Percentiles rank a stretch among this genome's conserved stretches.
phyloP scores from a whole-genome alignment of 2,797 vertebrate species.

The Tinamus major region DNA sequence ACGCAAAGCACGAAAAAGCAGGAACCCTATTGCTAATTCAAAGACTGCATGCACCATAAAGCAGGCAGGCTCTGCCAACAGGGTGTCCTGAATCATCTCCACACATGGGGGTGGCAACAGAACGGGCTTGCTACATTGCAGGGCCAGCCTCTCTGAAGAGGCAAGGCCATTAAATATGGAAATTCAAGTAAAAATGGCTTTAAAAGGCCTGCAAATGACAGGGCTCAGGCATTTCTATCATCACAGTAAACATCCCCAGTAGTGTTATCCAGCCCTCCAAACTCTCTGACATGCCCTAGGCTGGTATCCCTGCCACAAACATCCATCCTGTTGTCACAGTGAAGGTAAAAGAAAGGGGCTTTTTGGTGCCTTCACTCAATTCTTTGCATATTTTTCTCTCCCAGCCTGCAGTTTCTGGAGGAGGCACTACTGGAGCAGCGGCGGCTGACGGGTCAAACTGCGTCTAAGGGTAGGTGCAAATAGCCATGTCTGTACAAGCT shows the following conservation, averaged over 20 bases:
- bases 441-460: slow-evolving; percentile 12
- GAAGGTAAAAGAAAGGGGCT: neutral
- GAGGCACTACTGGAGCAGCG: neutral
- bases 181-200: neutral
- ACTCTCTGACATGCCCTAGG: slow-evolving; percentile 1
- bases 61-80: neutral
- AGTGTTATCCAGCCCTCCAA: neutral
- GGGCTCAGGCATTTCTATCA: neutral
- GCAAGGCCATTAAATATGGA: neutral
- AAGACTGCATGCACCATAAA: neutral
- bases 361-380: neutral
- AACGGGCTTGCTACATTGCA: neutral
- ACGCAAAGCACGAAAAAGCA: slow-evolving; percentile 12
- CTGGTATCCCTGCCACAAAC: neutral
- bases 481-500: slow-evolving; percentile 9
- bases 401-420: neutral
- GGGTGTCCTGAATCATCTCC: neutral
- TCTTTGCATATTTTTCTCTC: neutral
- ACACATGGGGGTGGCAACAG: neutral
- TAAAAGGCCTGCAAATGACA: neutral
- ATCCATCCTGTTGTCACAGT: neutral
- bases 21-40: neutral
- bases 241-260: neutral
- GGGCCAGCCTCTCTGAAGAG: neutral
- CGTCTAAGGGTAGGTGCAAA: neutral